Conservation (phyloP, 2,113 vertebrate genomes). For the Microcebus jonahi region DNA sequence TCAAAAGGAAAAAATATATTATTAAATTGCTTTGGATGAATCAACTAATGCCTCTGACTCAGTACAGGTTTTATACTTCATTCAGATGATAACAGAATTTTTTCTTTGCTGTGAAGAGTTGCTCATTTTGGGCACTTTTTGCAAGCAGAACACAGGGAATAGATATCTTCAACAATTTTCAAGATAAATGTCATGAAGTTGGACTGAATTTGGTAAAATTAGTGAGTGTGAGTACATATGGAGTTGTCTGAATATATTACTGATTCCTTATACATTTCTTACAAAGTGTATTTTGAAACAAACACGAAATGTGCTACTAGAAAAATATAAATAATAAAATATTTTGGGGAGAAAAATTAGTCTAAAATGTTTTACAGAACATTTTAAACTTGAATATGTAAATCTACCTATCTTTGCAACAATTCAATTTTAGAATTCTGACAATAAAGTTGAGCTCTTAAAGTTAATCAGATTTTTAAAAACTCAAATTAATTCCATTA, state of each 20-base stretch:
- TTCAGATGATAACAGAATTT: no score
- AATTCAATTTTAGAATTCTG: neutral
- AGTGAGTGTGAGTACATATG: no score
- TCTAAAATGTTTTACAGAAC: neutral
- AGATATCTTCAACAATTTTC: no score
- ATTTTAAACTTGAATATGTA: neutral
- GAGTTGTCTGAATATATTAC: neutral
- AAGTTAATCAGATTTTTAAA: neutral
- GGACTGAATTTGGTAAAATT: no score
- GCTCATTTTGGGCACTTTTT: no score
- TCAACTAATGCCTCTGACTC: no score
- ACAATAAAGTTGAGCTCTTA: neutral
- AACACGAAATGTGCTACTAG: neutral
- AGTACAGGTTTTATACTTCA: no score
- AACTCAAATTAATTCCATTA: neutral
- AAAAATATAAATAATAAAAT: neutral
- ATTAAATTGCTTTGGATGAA: no score
- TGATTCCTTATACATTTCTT: neutral
- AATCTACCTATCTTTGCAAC: neutral
- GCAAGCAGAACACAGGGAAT: no score
- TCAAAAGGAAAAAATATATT: no score
- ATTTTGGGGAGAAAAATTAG: neutral
- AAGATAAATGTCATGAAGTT: no score
- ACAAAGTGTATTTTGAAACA: neutral
- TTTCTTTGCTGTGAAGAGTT: no score